Base-by-base conservation (phyloP, 2,888 invertebrate species). In the Galerucella nymphaeae region DNA sequence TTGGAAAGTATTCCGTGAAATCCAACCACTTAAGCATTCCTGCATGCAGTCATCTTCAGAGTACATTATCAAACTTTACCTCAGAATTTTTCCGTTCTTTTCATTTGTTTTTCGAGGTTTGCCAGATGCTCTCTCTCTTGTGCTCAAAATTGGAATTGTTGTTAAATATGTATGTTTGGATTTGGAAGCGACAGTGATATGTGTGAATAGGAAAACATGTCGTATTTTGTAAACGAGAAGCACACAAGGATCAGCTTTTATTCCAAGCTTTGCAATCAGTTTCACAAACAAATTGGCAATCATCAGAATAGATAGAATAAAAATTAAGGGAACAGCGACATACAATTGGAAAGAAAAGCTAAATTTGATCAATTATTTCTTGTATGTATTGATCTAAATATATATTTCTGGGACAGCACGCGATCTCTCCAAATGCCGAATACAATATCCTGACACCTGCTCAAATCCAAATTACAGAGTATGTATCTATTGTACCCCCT, bases 11-110 rank as follows among this genome's bases (percentile, higher is more conserved):
- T 72, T 66, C 73, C 48, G 68, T 66, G 74, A 38, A 38, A 38
- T 38, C 30, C 30, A 61, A 64, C 71, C 75, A 75, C 75, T 77
- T 73, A 69, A 74, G 65, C 61, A 70, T 67, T 73, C 70, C 61
- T 73, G 75, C 73, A 71, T 71, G 64, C 58, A 68, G 66, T 66
- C 66, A 66, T 66, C 71, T 71, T 62, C 61, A 53, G 66, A 71
- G 62, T 50, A 59, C 71, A 71, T 71, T 71, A 71, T 71, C 71
- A 66, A 66, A 71, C 66, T 30, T 62, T 64, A 59, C 59, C 59
- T 59, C 30, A 59, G 59, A 59, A 59, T 59, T 23, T 59, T 66
- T 64, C 20, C 42, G 30, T 38, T 38, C 64, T 64, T 64, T 53
- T 53, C 55, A 66, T 66, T 66, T 66, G 55, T 66, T 50, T 50